These are phyloP conservation scores for Parasteatoda lunata DNA, from an alignment of 2,888 invertebrate genomes.

Conservation along the genomic window DNA sequence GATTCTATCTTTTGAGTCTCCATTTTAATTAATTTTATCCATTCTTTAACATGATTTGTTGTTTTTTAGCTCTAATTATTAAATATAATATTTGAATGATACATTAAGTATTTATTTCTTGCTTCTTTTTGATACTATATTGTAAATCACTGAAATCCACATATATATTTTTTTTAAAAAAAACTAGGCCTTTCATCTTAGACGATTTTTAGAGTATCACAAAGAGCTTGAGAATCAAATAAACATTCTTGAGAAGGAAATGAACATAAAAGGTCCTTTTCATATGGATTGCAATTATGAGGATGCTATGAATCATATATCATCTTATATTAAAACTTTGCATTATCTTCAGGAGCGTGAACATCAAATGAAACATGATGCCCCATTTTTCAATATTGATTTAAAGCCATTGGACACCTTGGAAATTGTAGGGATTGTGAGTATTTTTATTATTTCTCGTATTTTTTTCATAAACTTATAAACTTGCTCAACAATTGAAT, in stretches of 20 bases:
- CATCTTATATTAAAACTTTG: conserved; percentile 72
- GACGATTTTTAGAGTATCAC: conserved; percentile 82
- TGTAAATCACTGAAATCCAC: no score
- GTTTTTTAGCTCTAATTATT: no score
- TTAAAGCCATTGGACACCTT: conserved; percentile 78
- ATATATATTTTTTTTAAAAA: no score
- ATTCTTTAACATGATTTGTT: no score
- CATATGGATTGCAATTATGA: conserved; percentile 77
- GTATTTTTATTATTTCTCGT: not conserved
- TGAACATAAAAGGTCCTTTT: conserved; percentile 82
- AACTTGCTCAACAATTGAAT: no score
- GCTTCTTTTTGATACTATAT: no score
- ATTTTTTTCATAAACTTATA: no score
- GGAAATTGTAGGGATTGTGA: conserved; percentile 72
- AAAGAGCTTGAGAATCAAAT: conserved; percentile 83
- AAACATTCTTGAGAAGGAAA: conserved; percentile 81
- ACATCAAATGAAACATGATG: conserved; percentile 79
- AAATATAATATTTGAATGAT: no score
- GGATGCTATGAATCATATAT: conserved; percentile 74
- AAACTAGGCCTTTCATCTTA: conserved; percentile 77
- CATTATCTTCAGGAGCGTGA: conserved; percentile 80
- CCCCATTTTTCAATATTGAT: conserved; percentile 85
- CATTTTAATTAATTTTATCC: no score
- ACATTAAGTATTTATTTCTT: no score
- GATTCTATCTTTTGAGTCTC: no score